Conservation (phyloP, 2,888 invertebrate species). For the Amphipoea lucens region DNA sequence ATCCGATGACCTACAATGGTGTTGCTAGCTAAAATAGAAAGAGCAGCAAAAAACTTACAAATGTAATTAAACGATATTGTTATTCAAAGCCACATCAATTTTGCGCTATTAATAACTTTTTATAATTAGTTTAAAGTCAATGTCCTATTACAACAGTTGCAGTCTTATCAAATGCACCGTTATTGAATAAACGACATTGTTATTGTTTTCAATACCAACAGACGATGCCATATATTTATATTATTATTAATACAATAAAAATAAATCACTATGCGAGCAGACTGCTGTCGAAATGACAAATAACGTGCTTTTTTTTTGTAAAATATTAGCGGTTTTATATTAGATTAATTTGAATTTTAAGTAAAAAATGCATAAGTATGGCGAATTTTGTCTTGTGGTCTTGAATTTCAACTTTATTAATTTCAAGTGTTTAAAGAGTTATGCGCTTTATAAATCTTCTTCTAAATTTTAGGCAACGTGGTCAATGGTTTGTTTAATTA, state of each 20-base stretch:
- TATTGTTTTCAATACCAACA: slow-evolving; percentile 28
- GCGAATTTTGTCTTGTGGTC: neutral
- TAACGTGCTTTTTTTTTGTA: neutral
- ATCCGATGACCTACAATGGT: neutral
- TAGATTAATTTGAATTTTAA: neutral
- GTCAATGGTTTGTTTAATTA: neutral
- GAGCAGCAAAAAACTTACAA: neutral
- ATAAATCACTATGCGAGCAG: slow-evolving; percentile 18
- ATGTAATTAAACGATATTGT: neutral
- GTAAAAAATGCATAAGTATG: neutral
- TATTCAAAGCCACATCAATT: neutral
- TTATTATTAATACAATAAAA: slow-evolving; percentile 2
- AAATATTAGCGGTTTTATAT: neutral
- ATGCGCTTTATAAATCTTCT: neutral
- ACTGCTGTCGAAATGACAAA: slow-evolving; percentile 12
- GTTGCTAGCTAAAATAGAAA: neutral
- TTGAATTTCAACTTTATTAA: neutral
- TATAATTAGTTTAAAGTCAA: slow-evolving; percentile 42
- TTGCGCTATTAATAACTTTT: slow-evolving; percentile 21
- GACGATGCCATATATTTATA: slow-evolving; percentile 16
- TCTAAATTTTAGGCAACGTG: neutral
- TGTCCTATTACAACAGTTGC: slow-evolving; percentile 19
- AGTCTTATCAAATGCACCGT: slow-evolving; percentile 34
- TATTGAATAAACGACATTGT: slow-evolving; percentile 45
- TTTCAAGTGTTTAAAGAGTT: neutral